phyloP scores from a whole-genome alignment of 2,113 vertebrate genomes.

The Vicugna pacos region DNA sequence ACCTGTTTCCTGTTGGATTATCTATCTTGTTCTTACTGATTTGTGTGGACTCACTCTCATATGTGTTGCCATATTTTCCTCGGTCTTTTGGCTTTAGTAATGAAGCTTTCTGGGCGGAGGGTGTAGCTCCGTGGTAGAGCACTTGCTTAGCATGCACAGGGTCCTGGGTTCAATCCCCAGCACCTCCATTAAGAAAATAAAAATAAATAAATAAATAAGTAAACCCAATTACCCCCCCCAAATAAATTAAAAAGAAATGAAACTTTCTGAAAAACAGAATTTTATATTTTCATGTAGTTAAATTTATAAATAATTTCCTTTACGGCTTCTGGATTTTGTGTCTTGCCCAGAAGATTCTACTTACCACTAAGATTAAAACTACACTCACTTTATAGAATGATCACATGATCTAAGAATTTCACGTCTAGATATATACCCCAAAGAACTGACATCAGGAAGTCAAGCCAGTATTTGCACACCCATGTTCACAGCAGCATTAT shows the following conservation, averaged over 20 bases:
- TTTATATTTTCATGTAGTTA: background rate
- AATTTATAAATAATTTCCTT: constrained; percentile 21
- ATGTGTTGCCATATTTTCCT: background rate
- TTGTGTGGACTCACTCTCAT: background rate
- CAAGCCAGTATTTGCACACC: background rate
- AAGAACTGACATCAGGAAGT: background rate
- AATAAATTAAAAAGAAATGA: too few species aligned
- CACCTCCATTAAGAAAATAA: too few species aligned
- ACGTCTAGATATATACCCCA: background rate
- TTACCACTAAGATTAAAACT: background rate
- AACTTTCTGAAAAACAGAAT: background rate
- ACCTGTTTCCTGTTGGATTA: background rate
- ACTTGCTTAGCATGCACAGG: too few species aligned
- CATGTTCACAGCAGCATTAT: background rate
- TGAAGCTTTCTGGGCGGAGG: background rate
- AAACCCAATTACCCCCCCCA: too few species aligned
- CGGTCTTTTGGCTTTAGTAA: background rate
- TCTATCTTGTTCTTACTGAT: background rate
- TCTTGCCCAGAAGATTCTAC: background rate
- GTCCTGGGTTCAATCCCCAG: too few species aligned
- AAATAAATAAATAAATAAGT: too few species aligned
- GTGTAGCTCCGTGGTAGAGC: too few species aligned
- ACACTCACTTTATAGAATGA: background rate
- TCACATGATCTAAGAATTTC: background rate
- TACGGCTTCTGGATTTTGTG: background rate